Percentiles rank a stretch among this genome's conserved stretches.
phyloP scores from a whole-genome alignment of 2,113 vertebrate species.

The Rattus rattus region DNA sequence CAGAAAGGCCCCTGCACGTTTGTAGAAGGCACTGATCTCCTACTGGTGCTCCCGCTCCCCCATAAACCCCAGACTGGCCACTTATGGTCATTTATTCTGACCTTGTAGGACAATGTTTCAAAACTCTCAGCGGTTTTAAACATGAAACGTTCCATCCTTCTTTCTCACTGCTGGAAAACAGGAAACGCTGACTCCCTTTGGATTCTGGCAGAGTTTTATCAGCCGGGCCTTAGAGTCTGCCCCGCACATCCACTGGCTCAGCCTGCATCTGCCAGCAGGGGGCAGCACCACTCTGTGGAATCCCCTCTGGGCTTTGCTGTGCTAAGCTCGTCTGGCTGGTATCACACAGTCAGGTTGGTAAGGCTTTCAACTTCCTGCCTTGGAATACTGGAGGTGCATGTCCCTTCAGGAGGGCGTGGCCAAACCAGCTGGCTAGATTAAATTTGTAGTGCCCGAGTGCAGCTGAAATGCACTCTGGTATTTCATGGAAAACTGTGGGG shows the following conservation, averaged over 20 bases:
- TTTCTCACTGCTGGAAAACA: neutral
- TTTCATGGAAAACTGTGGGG: neutral
- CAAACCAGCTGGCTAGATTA: neutral
- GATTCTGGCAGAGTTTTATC: neutral
- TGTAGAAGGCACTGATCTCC: neutral
- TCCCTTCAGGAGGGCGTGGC: neutral
- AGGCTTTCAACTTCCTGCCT: neutral
- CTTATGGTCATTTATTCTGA: neutral
- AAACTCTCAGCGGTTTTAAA: neutral
- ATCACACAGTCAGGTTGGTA: neutral
- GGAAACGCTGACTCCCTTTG: neutral
- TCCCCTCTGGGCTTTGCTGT: neutral
- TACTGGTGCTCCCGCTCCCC: too few relatives aligned
- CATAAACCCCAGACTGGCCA: accelerated
- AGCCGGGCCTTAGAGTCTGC: accelerated
- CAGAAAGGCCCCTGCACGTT: neutral
- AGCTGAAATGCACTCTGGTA: neutral
- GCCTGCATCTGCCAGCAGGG: conserved; percentile 82
- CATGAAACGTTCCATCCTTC: neutral
- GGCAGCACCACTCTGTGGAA: conserved; percentile 80
- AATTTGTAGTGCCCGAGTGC: neutral
- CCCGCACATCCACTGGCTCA: neutral
- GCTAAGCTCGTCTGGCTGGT: accelerated
- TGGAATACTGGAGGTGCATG: neutral
- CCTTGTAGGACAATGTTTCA: neutral